Conservation (phyloP, 2,797 vertebrate species). For the Tinamus major region DNA sequence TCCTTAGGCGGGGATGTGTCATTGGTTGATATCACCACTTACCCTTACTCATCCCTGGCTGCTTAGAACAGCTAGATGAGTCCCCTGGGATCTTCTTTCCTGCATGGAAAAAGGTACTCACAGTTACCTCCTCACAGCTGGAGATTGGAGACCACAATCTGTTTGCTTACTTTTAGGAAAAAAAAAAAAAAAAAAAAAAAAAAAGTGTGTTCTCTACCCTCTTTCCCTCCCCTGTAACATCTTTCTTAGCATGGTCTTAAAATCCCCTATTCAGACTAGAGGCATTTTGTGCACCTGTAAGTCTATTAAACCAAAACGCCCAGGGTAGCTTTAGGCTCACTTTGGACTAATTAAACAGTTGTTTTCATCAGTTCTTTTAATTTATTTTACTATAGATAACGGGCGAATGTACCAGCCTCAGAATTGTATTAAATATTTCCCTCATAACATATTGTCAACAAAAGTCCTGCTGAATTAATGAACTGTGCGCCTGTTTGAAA, state of each 20-base stretch:
- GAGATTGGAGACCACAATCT: background rate
- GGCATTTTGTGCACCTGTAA: conserved; percentile 58
- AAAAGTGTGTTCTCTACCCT: background rate
- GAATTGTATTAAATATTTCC: conserved; percentile 82
- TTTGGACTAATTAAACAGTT: conserved; percentile 79
- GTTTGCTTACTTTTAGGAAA: background rate
- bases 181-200: background rate
- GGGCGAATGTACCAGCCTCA: conserved; percentile 80
- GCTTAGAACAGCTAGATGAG: background rate
- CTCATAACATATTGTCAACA: conserved; percentile 83
- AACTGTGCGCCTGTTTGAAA: conserved; percentile 89
- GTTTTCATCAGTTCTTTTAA: conserved; percentile 77
- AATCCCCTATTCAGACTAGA: background rate
- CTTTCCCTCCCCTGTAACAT: background rate
- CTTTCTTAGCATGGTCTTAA: conserved; percentile 15
- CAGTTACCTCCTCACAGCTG: background rate
- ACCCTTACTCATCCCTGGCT: background rate
- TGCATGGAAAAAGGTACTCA: background rate
- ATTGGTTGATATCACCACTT: background rate
- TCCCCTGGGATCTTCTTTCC: background rate
- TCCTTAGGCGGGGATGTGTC: background rate
- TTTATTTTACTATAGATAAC: conserved; percentile 82
- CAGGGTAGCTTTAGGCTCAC: conserved; percentile 56
- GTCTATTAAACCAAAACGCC: conserved; percentile 69
- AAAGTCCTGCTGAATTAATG: conserved; percentile 90